Evolutionary conservation across 2,113 vertebrate species (phyloP), one percentile per base, ranked within the genome.

Genomic region (Tragelaphus strepsiceros): DNA sequence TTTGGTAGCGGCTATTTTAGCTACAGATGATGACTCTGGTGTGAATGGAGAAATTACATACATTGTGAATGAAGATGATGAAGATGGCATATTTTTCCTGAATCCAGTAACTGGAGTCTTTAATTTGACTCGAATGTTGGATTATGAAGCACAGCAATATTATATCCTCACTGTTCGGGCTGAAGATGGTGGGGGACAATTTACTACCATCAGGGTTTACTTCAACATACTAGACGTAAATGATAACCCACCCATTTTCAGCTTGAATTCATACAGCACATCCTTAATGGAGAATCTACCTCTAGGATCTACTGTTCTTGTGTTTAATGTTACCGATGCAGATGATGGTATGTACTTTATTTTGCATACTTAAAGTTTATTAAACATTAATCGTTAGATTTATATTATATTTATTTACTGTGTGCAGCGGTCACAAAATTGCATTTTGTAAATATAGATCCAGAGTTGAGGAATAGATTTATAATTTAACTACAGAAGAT

Each of bases 191-290:
- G 99, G 99, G 0, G 99, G 99, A 1, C 99, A 99, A 58, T 98
- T 98, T 96, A 99, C 99, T 51, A 92, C 98, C 4, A 98, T 99
- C 84, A 98, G 99, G 67, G 99, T 99, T 71, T 99, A 99, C 96
- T 99, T 99, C 98, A 99, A 99, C 77, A 98, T 99, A 30, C 93
- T 99, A 95, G 99, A 99, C 9, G 89, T 99, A 74, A 99, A 99
- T 0, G 99, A 99, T 95, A 99, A 99, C 97, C 91, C 99, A 0
- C 99, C 99, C 0, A 1, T 99, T 89, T 99, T 99, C 78, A 99
- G 99, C 98, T 96, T 87, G 95, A 98, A 94, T 13, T 97, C 98
- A 0, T 99, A 99, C 95, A 99, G 99, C 98, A 97, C 99, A 0
- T 99, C 99, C 1, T 49, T 99, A 88, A 99, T 99, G 51, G 99